phyloP scores from a whole-genome alignment of 2,113 vertebrate species.

The Apeltes quadracus region DNA sequence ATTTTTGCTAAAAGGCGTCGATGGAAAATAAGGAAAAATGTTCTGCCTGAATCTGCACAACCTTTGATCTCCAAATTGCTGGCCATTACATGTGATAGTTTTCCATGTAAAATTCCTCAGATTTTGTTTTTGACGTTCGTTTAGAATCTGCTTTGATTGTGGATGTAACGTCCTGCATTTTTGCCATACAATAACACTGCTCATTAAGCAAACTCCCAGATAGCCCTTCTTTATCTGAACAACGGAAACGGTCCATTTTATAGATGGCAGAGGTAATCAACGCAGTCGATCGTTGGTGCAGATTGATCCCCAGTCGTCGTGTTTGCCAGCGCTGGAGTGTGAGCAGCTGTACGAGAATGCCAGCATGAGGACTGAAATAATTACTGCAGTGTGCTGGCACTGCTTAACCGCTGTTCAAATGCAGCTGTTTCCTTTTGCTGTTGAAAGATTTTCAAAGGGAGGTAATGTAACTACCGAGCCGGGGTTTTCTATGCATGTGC shows the following conservation, averaged over 20 bases:
- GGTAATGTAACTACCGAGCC: conserved; percentile 25
- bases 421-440: conserved; percentile 70
- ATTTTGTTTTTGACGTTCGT: conserved; percentile 56
- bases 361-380: conserved; percentile 67
- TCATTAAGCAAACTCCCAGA: conserved; percentile 45
- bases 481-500: conserved; percentile 13
- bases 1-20: conserved; percentile 10
- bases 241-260: conserved; percentile 37
- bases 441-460: conserved; percentile 59
- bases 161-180: conserved; percentile 22
- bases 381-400: conserved; percentile 59
- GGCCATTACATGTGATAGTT: conserved; percentile 54
- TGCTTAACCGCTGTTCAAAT: no score
- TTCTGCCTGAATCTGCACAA: conserved; percentile 41
- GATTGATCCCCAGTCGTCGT: conserved; percentile 37
- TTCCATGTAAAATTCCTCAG: conserved; percentile 50
- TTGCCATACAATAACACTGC: conserved; percentile 16
- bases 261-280: no score
- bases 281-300: conserved; percentile 41
- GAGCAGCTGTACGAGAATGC: conserved; percentile 73
- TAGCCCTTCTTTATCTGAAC: conserved; percentile 35
- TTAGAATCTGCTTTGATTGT: conserved; percentile 38
- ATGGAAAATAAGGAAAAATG: conserved; percentile 23
- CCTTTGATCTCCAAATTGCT: conserved; percentile 72
- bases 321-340: conserved; percentile 64